Conservation (phyloP, 2,113 vertebrate genomes). For the Anser brachyrhynchus region DNA sequence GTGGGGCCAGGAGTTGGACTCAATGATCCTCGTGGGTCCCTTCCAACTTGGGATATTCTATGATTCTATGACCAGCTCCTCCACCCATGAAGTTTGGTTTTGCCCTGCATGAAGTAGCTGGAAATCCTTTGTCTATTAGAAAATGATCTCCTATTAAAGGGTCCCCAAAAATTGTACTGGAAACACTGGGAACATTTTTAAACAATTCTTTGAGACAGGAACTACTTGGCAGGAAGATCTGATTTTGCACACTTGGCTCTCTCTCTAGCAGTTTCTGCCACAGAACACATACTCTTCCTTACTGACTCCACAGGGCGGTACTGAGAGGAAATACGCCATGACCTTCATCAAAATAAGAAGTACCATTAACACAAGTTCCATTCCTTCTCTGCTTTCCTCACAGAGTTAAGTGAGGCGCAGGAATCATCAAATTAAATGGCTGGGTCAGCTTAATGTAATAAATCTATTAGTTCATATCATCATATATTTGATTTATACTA, state of each 20-base stretch:
- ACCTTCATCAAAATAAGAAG: conserved; percentile 24
- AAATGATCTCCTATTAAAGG: neutral
- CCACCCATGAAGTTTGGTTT: neutral
- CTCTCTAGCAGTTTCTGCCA: neutral
- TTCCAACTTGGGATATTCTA: no score
- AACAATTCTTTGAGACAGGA: neutral
- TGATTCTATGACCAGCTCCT: neutral
- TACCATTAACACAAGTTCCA: neutral
- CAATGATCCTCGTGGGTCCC: no score
- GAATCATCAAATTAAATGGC: conserved; percentile 59
- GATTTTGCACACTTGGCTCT: neutral
- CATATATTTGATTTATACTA: conserved; percentile 68
- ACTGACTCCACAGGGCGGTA: neutral
- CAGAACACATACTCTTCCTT: neutral
- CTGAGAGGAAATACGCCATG: neutral
- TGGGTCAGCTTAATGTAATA: conserved; percentile 66
- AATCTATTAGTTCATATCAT: conserved; percentile 66
- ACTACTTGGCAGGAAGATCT: neutral
- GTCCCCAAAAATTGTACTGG: neutral
- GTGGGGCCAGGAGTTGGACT: no score
- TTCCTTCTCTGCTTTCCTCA: conserved; percentile 33
- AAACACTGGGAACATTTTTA: neutral
- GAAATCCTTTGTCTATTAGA: neutral
- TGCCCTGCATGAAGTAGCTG: neutral
- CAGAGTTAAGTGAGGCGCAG: neutral